These are phyloP conservation scores for Elysia chlorotica DNA, from an alignment of 1,140 invertebrate genomes.

Conservation along the genomic window DNA sequence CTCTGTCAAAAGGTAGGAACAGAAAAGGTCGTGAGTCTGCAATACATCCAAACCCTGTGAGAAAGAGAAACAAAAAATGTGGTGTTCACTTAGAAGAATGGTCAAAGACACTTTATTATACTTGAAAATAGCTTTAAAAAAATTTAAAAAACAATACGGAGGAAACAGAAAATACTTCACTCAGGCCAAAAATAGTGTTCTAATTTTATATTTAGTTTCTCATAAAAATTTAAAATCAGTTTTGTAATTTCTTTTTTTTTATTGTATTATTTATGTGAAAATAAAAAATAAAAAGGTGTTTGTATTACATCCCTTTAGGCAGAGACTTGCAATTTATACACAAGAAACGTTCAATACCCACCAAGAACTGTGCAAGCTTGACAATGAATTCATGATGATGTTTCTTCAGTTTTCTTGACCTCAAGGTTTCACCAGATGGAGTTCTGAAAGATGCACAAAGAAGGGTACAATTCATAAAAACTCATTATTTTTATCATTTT, in stretches of 20 bases:
- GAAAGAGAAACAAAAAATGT: not conserved
- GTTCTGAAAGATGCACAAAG: constrained; percentile 30
- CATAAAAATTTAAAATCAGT: not conserved
- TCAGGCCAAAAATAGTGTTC: too few relatives aligned
- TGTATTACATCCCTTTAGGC: not conserved
- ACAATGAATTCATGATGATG: constrained; percentile 43
- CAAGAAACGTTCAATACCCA: constrained; percentile 21
- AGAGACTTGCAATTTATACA: not conserved
- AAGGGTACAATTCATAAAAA: constrained; percentile 7
- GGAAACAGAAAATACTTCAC: too few relatives aligned
- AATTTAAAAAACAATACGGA: too few relatives aligned
- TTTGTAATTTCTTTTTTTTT: not conserved
- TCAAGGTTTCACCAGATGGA: constrained; percentile 38
- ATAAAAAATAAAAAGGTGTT: not conserved
- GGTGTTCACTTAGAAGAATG: not conserved
- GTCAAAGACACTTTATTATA: too few relatives aligned
- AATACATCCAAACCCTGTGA: constrained; percentile 52
- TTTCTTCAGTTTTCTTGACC: constrained; percentile 40
- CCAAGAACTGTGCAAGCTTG: constrained; percentile 45
- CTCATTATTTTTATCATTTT: not conserved
- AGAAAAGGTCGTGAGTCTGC: constrained; percentile 54
- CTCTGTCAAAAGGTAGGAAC: constrained; percentile 53
- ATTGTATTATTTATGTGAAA: not conserved
- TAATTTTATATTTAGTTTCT: not conserved
- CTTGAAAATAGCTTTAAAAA: too few relatives aligned